Evolutionary conservation across 2,797 vertebrate species (phyloP), one percentile per base, ranked within the genome.

Genomic region (Alca torda): DNA sequence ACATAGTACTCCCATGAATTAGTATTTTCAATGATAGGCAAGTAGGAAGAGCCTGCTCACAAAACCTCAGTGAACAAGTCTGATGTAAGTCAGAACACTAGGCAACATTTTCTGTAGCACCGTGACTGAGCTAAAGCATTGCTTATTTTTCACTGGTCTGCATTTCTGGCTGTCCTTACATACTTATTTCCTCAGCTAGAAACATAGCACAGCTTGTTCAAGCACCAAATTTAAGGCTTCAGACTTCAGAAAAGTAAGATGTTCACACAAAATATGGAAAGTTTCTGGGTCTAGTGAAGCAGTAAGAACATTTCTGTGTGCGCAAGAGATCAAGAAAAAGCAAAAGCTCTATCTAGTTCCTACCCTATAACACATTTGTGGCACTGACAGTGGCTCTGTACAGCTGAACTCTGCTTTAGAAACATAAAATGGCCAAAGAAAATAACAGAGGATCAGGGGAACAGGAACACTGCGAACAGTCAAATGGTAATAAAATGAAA

Each of bases 401-500:
- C 46, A 65, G 57, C 11, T 94, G 84, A 93, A 90, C 83, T 89
- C 46, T 65, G 72, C 79, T 76, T 90, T 89, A 86, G 51, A 87
- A 56, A 59, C 6, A 28, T 67, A 45, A 33, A 65, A 72, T 61
- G 59, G 33, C 59, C 87, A 89, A 79, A 84, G 79, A 74, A 92
- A 89, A 78, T 81, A 94, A 68, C 37, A 95, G 81, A 84, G 61
- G 39, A 90, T 69, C 30, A 73, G 37, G 30, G 33, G 31, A 68
- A 89, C 8, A 45, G 11, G 69, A 86, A 89, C 78, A 79, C 10
- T 51, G 13, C 4, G n/a, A 95, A 56, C 61, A 92, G 51, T 60
- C 53, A 64, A 92, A 91, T 81, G 57, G 31, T 83, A 94, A 93
- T 85, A 89, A 92, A 95, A 85, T 72, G 59, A 86, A 75, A 86